Evolutionary conservation across 1,140 invertebrate species (phyloP).

Genomic region (Trichonephila clavipes): DNA sequence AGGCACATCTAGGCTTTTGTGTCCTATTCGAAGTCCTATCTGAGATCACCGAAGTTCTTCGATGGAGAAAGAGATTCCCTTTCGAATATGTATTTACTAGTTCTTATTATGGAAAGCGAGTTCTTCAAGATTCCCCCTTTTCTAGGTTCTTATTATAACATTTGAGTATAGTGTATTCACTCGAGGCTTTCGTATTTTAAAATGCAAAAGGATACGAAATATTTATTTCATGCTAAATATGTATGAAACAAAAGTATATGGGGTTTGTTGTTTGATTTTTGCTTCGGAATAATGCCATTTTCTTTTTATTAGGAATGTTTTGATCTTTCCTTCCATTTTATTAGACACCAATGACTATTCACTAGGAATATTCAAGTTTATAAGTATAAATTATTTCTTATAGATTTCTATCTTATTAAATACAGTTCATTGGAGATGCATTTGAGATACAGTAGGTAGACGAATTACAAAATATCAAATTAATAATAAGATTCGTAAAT

Average conservation of each 20-base stretch:
- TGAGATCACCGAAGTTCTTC: slow-evolving; percentile 31
- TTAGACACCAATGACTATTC: too few species aligned
- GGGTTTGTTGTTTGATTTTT: too few species aligned
- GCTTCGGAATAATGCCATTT: too few species aligned
- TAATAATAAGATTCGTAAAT: too few species aligned
- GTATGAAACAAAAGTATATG: background rate
- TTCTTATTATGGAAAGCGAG: slow-evolving; percentile 38
- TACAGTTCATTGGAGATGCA: too few species aligned
- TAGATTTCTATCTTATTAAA: too few species aligned
- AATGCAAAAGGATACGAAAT: background rate
- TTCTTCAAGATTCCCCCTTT: background rate
- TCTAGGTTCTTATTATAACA: slow-evolving; percentile 10
- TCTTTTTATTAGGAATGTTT: too few species aligned
- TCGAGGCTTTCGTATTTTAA: background rate
- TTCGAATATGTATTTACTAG: slow-evolving; percentile 27
- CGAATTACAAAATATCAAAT: too few species aligned
- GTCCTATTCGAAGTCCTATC: background rate
- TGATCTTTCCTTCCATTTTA: too few species aligned
- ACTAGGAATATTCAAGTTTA: too few species aligned
- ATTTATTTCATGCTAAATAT: background rate
- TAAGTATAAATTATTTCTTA: too few species aligned
- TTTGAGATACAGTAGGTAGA: too few species aligned
- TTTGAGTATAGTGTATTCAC: background rate
- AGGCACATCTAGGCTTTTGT: slow-evolving; percentile 11
- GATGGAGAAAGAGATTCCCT: slow-evolving; percentile 8